Base-by-base conservation (phyloP, 2,113 vertebrate species). In the Hippopotamus amphibius region DNA sequence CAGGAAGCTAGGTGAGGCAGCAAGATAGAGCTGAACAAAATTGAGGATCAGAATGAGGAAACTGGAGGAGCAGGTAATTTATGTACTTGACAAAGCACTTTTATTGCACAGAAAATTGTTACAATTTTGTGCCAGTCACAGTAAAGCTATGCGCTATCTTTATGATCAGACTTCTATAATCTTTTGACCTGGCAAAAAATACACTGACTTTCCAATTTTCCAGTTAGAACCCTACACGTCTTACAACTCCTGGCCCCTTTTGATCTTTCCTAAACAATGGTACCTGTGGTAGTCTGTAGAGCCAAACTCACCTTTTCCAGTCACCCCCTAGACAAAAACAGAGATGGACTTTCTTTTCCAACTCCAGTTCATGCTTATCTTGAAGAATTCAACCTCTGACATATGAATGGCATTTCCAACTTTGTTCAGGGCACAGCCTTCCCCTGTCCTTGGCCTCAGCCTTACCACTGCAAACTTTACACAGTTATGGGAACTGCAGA, bases 31-130 rank as follows among this genome's bases (percentile, higher is more conserved):
- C 41, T 22, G 63, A 83, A 77, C 2, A 19, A 46, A 76, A 11
- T 5, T 46, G 69, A 94, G 33, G 14, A 65, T 80, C 57, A 66
- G 71, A 92, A 88, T 17, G 22, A 30, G 9, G n/a, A 66, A 71
- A 76, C 30, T 21, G 43, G 55, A 92, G 84, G 92, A 48, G 46
- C 10, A 41, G 24, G 61, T 81, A 59, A 81, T 76, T 65, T 53
- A 72, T 91, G 33, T 41, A 10, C 37, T 88, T 12, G 0, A 15
- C 15, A 83, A 63, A 95, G 74, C 10, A 86, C 28, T 91, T 87
- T 88, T 63, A 41, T 86, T 77, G 65, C 50, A 72, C 37, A 61
- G 79, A 92, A 93, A 63, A 69, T 46, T 59, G 26, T 74, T 93
- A 57, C 11, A n/a, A 55, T 85, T 66, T 96, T 66, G 79, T 95